phyloP scores from a whole-genome alignment of 2,888 invertebrate species.

The Drosophila buzzatii region DNA sequence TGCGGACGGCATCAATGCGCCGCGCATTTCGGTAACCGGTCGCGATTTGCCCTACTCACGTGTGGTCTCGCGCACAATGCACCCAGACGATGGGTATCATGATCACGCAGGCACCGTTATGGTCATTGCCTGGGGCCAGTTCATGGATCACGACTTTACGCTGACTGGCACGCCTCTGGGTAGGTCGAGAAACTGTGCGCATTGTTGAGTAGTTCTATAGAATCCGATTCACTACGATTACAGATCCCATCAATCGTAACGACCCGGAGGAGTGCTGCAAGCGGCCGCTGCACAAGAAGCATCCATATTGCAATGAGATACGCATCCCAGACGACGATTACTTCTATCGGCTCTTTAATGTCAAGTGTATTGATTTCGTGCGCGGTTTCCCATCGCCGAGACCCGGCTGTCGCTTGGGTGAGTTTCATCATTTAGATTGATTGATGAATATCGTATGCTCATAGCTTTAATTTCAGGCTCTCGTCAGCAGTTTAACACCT shows the following conservation, averaged over 20 bases:
- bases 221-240: conserved; percentile 6
- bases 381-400: conserved; percentile 94
- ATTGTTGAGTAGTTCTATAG: background rate
- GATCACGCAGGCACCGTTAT: conserved; percentile 97
- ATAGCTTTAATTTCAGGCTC: conserved; percentile 87
- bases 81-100: conserved; percentile 96
- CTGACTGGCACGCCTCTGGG: conserved; percentile 95
- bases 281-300: conserved; percentile 92
- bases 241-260: conserved; percentile 93
- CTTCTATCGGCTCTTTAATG: conserved; percentile 93
- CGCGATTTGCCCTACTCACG: conserved; percentile 92
- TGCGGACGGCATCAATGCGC: conserved; percentile 93
- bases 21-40: conserved; percentile 92
- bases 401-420: conserved; percentile 94
- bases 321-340: conserved; percentile 95
- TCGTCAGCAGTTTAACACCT: conserved; percentile 93
- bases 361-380: conserved; percentile 95
- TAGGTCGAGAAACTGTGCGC: conserved; percentile 83
- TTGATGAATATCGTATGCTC: background rate
- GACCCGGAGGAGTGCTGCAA: conserved; percentile 96
- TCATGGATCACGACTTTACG: conserved; percentile 97
- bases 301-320: conserved; percentile 96
- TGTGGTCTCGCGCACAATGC: conserved; percentile 95
- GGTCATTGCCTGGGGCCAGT: conserved; percentile 96
- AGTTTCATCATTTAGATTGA: conserved; percentile 65